These are phyloP conservation scores for Hylyphantes graminicola DNA, from an alignment of 1,140 invertebrate species.

Conservation along the genomic window DNA sequence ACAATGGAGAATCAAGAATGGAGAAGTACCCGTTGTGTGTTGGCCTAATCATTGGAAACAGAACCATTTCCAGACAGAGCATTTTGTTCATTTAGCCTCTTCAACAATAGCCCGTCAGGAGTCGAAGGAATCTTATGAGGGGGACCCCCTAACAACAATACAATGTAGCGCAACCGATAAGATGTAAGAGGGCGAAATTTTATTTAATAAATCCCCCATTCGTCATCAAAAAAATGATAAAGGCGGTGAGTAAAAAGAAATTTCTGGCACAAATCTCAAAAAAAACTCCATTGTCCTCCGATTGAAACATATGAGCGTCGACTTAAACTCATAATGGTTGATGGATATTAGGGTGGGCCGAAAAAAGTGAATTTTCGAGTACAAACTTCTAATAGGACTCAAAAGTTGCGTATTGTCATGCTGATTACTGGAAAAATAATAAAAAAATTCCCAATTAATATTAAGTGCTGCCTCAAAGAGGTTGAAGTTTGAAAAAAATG, in stretches of 20 bases:
- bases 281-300: conserved; percentile 35
- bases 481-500: no score
- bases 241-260: not conserved
- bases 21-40: no score
- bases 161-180: conserved; percentile 13
- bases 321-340: conserved; percentile 15
- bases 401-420: no score
- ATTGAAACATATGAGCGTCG: conserved; percentile 40
- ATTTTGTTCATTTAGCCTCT: conserved; percentile 18
- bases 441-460: no score
- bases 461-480: no score
- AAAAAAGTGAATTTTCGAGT: no score
- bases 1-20: not conserved
- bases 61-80: not conserved
- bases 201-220: conserved; percentile 24
- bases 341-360: conserved; percentile 8
- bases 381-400: no score
- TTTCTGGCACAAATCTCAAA: conserved; percentile 1
- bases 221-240: not conserved
- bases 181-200: not conserved
- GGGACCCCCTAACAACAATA: not conserved
- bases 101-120: not conserved
- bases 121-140: no score
- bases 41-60: not conserved
- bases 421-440: no score